Percentiles rank a stretch among this genome's conserved stretches.
These are phyloP conservation scores for Lota lota DNA, from an alignment of 2,113 vertebrate species.

Conservation along the genomic window DNA sequence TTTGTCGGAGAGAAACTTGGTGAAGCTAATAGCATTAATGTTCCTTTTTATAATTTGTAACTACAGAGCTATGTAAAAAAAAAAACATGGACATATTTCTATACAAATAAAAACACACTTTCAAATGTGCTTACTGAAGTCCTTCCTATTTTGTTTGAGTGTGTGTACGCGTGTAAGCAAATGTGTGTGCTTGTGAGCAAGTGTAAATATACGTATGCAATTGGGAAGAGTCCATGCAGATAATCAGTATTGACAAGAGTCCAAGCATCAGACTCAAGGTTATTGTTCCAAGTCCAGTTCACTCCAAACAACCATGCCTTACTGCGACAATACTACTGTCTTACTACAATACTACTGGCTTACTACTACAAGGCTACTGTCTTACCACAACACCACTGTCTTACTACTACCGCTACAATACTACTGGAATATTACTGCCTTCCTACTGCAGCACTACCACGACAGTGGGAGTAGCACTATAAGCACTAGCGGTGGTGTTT, in stretches of 20 bases:
- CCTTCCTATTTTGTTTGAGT: constrained; percentile 12
- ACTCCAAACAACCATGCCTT: too few relatives aligned
- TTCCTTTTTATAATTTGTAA: constrained; percentile 74
- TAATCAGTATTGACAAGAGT: not conserved
- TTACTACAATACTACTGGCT: too few relatives aligned
- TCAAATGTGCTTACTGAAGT: constrained; percentile 58
- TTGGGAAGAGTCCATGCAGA: not conserved
- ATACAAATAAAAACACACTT: constrained; percentile 74
- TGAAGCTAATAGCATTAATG: constrained; percentile 68
- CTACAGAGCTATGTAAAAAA: constrained; percentile 58
- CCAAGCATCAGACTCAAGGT: constrained; percentile 30
- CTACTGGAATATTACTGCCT: not conserved
- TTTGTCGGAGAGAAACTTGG: constrained; percentile 51
- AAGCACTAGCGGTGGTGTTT: constrained; percentile 35
- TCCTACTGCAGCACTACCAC: too few relatives aligned
- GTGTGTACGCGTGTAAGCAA: not conserved
- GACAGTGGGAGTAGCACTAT: too few relatives aligned
- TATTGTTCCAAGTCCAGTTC: constrained; percentile 38
- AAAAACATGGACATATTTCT: constrained; percentile 72
- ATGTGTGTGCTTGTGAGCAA: not conserved
- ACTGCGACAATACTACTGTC: not conserved
- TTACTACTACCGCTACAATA: constrained; percentile 32
- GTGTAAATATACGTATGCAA: not conserved
- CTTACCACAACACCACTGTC: too few relatives aligned
- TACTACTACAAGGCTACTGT: too few relatives aligned